phyloP scores from a whole-genome alignment of 2,113 vertebrate species.

The Lutjanus erythropterus region DNA sequence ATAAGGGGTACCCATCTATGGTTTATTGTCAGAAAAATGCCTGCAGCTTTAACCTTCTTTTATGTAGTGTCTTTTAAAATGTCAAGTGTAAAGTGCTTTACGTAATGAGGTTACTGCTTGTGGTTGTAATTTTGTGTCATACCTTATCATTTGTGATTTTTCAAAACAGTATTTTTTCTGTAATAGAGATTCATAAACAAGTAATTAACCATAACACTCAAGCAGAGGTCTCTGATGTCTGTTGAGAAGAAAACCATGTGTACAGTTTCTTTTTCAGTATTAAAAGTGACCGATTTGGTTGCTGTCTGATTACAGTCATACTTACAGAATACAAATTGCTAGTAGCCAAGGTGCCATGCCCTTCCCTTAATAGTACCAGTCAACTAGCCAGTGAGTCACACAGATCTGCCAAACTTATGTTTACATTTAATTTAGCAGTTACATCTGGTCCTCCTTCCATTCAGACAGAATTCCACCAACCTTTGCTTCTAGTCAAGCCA shows the following conservation, averaged over 20 bases:
- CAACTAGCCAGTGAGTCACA: too few species aligned
- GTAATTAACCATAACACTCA: not conserved
- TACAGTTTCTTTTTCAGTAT: not conserved
- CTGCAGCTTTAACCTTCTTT: slow-evolving; percentile 15
- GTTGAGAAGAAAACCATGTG: not conserved
- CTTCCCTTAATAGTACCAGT: too few species aligned
- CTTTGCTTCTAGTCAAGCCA: too few species aligned
- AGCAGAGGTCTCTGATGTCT: not conserved
- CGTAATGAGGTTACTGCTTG: slow-evolving; percentile 21
- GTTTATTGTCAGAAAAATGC: slow-evolving; percentile 14
- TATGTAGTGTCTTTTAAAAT: slow-evolving; percentile 39
- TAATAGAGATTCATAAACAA: not conserved
- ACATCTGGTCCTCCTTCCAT: too few species aligned
- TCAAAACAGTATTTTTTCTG: not conserved
- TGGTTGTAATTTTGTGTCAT: not conserved
- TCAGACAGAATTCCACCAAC: too few species aligned
- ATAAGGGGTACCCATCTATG: not conserved
- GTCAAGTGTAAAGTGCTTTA: slow-evolving; percentile 24
- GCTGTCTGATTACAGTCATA: not conserved
- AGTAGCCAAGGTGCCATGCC: not conserved
- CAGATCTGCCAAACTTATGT: too few species aligned
- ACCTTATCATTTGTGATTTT: not conserved
- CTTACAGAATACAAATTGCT: not conserved
- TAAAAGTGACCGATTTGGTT: not conserved
- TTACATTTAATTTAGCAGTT: too few species aligned